Base-by-base conservation (phyloP, 1,140 invertebrate species). In the Saccostrea glomerata region DNA sequence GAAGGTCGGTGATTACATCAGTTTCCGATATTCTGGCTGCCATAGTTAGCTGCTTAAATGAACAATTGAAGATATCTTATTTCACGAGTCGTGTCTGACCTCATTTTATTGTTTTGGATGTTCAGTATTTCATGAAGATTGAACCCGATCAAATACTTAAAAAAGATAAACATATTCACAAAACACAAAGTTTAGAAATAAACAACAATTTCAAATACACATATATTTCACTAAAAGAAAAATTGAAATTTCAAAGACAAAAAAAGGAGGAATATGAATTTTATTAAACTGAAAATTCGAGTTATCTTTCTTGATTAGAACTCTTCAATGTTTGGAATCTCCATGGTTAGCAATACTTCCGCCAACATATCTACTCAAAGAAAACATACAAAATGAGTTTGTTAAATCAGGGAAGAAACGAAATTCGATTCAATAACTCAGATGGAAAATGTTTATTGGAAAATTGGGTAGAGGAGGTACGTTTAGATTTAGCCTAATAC, bases 361-460 rank as follows among this genome's bases (percentile, higher is more conserved):
- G 88, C 70, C 25, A 47, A 70, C 20, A 40, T n/a, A 13, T 66
- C 84, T 40, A 5, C 25, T 40, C 63, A 23, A 9, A 25, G 15
- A 77, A 56, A 9, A 25, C 9, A 56, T 86, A 60, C 20, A n/a
- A 91, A 55, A 94, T 94, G 93, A 93, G 92, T 77, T 66, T 93
- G 77, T 85, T 93, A 54, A 94, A 93, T 88, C 92, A 94, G 91
- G 93, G 93, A 56, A 92, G 93, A 83, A 94, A 94, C 88, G 94
- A 94, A 91, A 93, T 94, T 60, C 87, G 93, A 54, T 92, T 94
- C 30, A 93, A 92, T 58, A 94, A 95, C 90, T 94, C 94, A n/a
- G 92, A 92, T 77, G 93, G 93, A 86, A 93, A 93, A 92, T 95
- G 94, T 91, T 89, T 95, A 25, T 86, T 95, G 36, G 94, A 95